Conservation (phyloP, 2,888 invertebrate genomes). For the Hylaea fasciaria region DNA sequence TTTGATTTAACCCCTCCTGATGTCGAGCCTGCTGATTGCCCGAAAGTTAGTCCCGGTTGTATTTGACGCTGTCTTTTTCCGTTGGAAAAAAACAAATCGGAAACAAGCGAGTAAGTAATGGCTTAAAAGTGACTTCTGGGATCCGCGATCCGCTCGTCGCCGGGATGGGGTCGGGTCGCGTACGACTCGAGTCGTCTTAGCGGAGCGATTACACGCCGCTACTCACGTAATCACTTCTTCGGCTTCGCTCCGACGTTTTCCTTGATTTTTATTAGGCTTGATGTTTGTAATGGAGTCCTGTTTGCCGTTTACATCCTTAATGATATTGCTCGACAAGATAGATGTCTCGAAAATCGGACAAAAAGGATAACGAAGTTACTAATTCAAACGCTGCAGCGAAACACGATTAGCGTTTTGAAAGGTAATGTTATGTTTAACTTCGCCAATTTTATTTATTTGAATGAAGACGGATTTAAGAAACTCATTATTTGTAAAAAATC, state of each 20-base stretch:
- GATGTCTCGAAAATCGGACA: slow-evolving; percentile 27
- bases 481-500: slow-evolving; percentile 21
- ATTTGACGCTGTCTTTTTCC: slow-evolving; percentile 73
- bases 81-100: slow-evolving; percentile 77
- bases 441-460: slow-evolving; percentile 5
- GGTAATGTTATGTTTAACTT: neutral
- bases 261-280: slow-evolving; percentile 35
- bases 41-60: slow-evolving; percentile 78
- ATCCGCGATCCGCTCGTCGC: slow-evolving; percentile 56
- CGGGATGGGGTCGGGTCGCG: slow-evolving; percentile 45
- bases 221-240: slow-evolving; percentile 56
- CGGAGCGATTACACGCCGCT: slow-evolving; percentile 53
- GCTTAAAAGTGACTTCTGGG: slow-evolving; percentile 76
- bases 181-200: slow-evolving; percentile 51
- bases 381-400: slow-evolving; percentile 4
- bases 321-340: slow-evolving; percentile 21
- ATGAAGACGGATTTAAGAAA: neutral
- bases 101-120: slow-evolving; percentile 81
- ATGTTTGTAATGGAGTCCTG: slow-evolving; percentile 30
- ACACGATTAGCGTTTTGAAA: neutral
- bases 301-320: slow-evolving; percentile 32
- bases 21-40: slow-evolving; percentile 82
- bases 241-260: slow-evolving; percentile 39
- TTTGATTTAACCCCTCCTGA: slow-evolving; percentile 83
- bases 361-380: slow-evolving; percentile 12